Conservation (phyloP, 2,888 invertebrate species). For the Agelastica alni region DNA sequence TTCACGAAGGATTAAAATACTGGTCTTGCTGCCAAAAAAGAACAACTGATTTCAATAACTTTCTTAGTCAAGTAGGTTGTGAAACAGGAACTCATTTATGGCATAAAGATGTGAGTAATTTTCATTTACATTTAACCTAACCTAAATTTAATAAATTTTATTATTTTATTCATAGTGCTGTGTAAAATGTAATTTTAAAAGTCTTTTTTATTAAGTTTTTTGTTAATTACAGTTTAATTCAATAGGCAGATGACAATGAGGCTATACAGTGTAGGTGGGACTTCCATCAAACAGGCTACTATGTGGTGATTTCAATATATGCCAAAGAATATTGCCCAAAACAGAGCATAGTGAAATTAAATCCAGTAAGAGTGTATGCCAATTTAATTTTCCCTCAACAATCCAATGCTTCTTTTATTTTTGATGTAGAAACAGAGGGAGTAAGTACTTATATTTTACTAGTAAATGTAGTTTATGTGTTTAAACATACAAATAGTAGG, state of each 20-base stretch:
- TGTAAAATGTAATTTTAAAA: no score
- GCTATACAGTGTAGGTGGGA: conserved; percentile 79
- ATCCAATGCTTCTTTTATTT: conserved; percentile 68
- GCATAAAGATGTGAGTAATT: conserved; percentile 71
- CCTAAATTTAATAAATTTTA: no score
- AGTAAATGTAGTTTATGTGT: no score
- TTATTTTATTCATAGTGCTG: no score
- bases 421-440: conserved; percentile 81
- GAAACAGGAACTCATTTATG: conserved; percentile 83
- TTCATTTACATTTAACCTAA: no score
- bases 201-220: no score
- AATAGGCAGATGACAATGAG: conserved; percentile 54
- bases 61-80: conserved; percentile 92
- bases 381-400: conserved; percentile 80
- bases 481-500: neutral
- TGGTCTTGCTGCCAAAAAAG: conserved; percentile 96
- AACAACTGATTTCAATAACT: conserved; percentile 92
- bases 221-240: neutral
- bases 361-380: conserved; percentile 78
- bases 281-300: conserved; percentile 90
- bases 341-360: conserved; percentile 75
- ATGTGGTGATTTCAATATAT: conserved; percentile 86
- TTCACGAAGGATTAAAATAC: conserved; percentile 96
- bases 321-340: conserved; percentile 87
- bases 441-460: conserved; percentile 61